Conservation (phyloP, 2,888 invertebrate species). For the Chaitophorus viminalis region DNA sequence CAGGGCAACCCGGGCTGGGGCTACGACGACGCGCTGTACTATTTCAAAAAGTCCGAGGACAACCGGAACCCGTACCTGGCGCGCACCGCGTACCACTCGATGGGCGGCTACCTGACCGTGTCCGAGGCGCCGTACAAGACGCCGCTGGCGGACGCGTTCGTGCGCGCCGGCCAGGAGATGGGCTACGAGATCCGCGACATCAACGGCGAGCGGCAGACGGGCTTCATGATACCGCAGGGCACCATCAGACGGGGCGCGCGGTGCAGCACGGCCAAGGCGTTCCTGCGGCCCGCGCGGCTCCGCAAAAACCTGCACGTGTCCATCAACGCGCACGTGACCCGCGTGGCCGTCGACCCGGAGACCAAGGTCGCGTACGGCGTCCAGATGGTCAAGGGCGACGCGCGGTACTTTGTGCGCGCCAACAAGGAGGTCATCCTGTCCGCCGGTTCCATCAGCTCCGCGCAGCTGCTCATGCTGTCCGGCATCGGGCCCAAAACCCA, state of each 20-base stretch:
- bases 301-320: slow-evolving; percentile 86
- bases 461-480: slow-evolving; percentile 92
- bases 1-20: slow-evolving; percentile 91
- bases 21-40: slow-evolving; percentile 80
- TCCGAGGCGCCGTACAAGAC: slow-evolving; percentile 89
- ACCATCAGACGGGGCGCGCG: slow-evolving; percentile 67
- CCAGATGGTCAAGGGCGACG: slow-evolving; percentile 80
- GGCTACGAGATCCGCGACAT: slow-evolving; percentile 88
- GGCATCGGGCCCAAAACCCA: slow-evolving; percentile 82
- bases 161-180: slow-evolving; percentile 84
- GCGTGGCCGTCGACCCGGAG: slow-evolving; percentile 69
- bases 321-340: slow-evolving; percentile 79
- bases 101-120: slow-evolving; percentile 84
- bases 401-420: slow-evolving; percentile 78
- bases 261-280: slow-evolving; percentile 90
- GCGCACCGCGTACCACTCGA: slow-evolving; percentile 81
- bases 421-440: slow-evolving; percentile 89
- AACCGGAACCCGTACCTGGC: slow-evolving; percentile 86
- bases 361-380: slow-evolving; percentile 84
- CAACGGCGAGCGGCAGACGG: slow-evolving; percentile 86
- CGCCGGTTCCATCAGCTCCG: slow-evolving; percentile 91
- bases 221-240: slow-evolving; percentile 90
- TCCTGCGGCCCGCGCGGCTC: slow-evolving; percentile 81
- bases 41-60: slow-evolving; percentile 92
- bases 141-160: slow-evolving; percentile 82